Base-by-base conservation (phyloP, 2,888 invertebrate species). In the Lordiphosa fenestrarum region DNA sequence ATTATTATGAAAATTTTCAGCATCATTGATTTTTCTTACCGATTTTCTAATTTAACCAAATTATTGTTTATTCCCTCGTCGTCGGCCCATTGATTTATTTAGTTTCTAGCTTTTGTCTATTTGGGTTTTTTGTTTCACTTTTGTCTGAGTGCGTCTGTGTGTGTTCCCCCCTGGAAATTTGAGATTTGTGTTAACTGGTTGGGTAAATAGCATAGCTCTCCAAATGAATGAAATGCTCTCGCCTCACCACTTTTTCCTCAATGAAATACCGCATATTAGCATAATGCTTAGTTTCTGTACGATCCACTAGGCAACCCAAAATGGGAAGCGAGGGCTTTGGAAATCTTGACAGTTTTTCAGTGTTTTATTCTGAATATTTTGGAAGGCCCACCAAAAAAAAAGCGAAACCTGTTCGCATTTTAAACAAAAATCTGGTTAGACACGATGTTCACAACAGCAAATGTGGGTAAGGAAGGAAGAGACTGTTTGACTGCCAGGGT, bases 1-100 rank as follows among this genome's bases (percentile, higher is more conserved):
- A 75, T 83, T 80, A 80, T 85, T 73, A 81, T 81, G 84, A 81
- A 81, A 85, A 85, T 81, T 81, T 85, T 81, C 69, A 81, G 85
- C 81, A 69, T 84, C 81, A 85, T 85, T 84, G 85, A 81, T 68
- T 81, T 85, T 73, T 81, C 81, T 85, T 81, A 81, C 69, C 71
- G 66, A 76, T 81, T 85, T 85, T 81, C 81, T 85, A 85, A 81
- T 85, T 81, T 84, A 75, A 66, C 69, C 85, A 84, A 81, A 81
- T 81, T 85, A 85, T 78, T 71, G 66, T 67, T 64, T 58, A 66
- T 69, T 61, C 63, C 52, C 46, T 57, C 46, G 41, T 19, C 54
- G 15, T 36, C 52, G 33, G 6, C 9, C 12, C 23, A 48, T 54
- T 84, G 84, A 84, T 84, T 77, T 77, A 82, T 77, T 68, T 74